These are phyloP conservation scores for Antennarius maculatus DNA, from an alignment of 2,797 vertebrate genomes.

Conservation along the genomic window DNA sequence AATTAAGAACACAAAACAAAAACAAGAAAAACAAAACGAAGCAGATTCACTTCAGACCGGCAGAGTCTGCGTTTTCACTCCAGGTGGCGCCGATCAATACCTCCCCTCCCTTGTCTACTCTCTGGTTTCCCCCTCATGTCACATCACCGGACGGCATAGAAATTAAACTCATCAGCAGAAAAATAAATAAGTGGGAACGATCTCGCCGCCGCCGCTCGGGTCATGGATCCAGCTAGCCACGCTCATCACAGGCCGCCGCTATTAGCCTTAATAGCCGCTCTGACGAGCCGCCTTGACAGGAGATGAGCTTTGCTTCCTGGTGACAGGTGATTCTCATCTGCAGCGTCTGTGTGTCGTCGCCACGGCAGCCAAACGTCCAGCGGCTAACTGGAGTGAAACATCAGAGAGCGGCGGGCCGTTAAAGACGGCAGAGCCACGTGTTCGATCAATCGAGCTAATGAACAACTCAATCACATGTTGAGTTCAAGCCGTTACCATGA, in stretches of 20 bases:
- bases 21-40: no score
- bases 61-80: constrained; percentile 28
- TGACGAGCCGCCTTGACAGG: constrained; percentile 60
- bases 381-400: constrained; percentile 54
- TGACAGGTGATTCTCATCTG: constrained; percentile 71
- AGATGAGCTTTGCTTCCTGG: constrained; percentile 52
- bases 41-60: no score
- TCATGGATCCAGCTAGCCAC: constrained; percentile 77
- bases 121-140: constrained; percentile 53
- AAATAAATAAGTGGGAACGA: constrained; percentile 79
- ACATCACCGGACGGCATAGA: constrained; percentile 65
- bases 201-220: constrained; percentile 57
- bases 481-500: constrained; percentile 27
- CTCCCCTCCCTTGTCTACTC: constrained; percentile 54
- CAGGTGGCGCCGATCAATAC: constrained; percentile 58
- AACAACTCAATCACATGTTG: constrained; percentile 53
- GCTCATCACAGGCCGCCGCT: constrained; percentile 66
- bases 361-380: constrained; percentile 42
- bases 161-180: constrained; percentile 78
- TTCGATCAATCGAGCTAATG: constrained; percentile 63
- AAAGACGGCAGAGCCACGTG: constrained; percentile 50
- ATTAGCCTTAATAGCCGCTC: constrained; percentile 75
- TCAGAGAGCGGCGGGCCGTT: constrained; percentile 40
- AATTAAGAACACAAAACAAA: no score
- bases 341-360: constrained; percentile 50